A percentile compares a stretch with the other conserved stretches of the same genome.
Conservation (phyloP, 2,797 vertebrate species). For the Diplodus puntazzo region DNA sequence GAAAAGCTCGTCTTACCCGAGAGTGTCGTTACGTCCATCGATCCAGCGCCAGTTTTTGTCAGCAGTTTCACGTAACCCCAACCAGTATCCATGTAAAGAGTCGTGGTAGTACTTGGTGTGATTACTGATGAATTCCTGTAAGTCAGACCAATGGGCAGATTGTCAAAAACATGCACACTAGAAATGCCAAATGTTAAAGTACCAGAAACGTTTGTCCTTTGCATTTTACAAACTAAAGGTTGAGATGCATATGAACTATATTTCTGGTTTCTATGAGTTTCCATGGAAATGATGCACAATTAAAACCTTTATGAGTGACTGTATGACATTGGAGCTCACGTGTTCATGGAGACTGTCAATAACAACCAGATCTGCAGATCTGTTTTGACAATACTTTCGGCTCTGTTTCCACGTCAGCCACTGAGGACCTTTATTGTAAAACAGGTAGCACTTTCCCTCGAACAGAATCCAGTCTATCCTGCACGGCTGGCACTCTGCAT, state of each 20-base stretch:
- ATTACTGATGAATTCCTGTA: slow-evolving; percentile 73
- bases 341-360: slow-evolving; percentile 67
- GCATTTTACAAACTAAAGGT: too few relatives aligned
- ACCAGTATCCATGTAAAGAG: slow-evolving; percentile 43
- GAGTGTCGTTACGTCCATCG: slow-evolving; percentile 38
- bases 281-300: too few relatives aligned
- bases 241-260: too few relatives aligned
- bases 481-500: slow-evolving; percentile 67
- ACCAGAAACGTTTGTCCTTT: neutral
- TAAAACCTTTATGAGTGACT: neutral
- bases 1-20: slow-evolving; percentile 32
- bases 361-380: slow-evolving; percentile 45
- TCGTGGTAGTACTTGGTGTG: neutral
- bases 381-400: rapidly evolving
- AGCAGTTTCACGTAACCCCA: slow-evolving; percentile 18
- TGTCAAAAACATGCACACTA: neutral
- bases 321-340: slow-evolving; percentile 36
- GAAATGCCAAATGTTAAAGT: neutral
- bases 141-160: neutral
- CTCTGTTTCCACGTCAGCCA: slow-evolving; percentile 11
- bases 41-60: slow-evolving; percentile 48
- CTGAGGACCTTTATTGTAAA: rapidly evolving
- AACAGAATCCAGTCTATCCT: slow-evolving; percentile 53
- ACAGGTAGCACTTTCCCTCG: slow-evolving; percentile 73
- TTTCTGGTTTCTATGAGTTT: too few relatives aligned